Evolutionary conservation across 2,797 vertebrate species (phyloP).

Genomic region (Cercopithecus petaurista): DNA sequence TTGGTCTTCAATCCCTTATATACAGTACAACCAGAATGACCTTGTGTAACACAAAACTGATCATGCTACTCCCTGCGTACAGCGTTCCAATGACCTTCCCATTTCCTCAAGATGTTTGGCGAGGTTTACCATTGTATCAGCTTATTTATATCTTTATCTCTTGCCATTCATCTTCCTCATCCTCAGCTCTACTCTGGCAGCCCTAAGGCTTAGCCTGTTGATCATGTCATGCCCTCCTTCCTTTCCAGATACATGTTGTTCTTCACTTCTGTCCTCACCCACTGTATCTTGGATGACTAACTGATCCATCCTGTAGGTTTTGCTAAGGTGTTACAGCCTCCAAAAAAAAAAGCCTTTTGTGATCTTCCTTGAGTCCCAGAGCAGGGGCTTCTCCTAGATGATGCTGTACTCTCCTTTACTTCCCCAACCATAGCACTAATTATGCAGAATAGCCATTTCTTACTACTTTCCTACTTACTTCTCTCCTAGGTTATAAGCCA

Average conservation of each 20-base stretch:
- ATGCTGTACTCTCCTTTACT: neutral
- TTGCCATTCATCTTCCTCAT: neutral
- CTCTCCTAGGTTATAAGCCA: neutral
- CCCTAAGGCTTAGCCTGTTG: neutral
- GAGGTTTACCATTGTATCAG: neutral
- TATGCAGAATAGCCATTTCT: neutral
- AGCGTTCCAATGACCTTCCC: neutral
- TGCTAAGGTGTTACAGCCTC: neutral
- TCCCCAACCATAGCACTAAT: neutral
- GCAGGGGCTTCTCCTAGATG: neutral
- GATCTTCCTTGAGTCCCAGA: neutral
- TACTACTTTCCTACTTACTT: neutral
- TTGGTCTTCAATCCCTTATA: neutral
- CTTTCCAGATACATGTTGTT: neutral
- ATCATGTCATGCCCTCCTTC: neutral
- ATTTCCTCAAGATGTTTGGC: neutral
- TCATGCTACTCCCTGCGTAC: neutral
- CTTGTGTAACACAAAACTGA: neutral
- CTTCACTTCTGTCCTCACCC: neutral
- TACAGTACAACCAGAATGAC: neutral
- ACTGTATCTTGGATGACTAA: neutral
- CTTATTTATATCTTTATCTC: neutral
- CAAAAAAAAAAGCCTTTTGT: neutral
- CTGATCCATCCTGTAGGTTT: neutral
- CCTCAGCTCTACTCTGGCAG: neutral